Conservation (phyloP, 1,140 invertebrate species). For the Drosophila arizonae region DNA sequence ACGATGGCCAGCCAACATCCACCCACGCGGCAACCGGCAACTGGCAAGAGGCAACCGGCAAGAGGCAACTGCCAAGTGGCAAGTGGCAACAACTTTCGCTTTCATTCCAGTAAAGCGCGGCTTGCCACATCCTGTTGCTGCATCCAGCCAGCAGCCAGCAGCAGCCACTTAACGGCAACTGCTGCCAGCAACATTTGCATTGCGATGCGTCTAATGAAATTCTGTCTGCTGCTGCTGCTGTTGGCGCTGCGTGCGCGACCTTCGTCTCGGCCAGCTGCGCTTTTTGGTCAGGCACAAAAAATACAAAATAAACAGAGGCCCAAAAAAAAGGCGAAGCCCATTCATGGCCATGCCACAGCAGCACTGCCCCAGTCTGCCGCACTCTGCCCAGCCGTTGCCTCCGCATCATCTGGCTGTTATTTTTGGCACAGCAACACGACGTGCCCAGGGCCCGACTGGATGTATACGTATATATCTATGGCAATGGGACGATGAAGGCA, state of each 20-base stretch:
- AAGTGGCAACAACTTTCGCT: slow-evolving; percentile 50
- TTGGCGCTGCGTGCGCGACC: slow-evolving; percentile 44
- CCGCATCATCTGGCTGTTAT: slow-evolving; percentile 51
- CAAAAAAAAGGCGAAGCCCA: slow-evolving; percentile 52
- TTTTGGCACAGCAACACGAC: slow-evolving; percentile 72
- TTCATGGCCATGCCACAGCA: slow-evolving; percentile 39
- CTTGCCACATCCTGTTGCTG: slow-evolving; percentile 24
- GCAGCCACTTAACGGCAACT: slow-evolving; percentile 21
- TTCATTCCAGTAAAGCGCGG: slow-evolving; percentile 43
- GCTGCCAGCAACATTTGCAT: slow-evolving; percentile 63
- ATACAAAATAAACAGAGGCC: slow-evolving; percentile 47
- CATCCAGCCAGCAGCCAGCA: not conserved
- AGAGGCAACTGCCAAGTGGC: not conserved
- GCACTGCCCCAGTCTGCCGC: slow-evolving; percentile 8
- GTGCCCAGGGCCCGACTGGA: slow-evolving; percentile 44
- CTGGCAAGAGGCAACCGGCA: not conserved
- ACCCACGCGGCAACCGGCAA: slow-evolving; percentile 1
- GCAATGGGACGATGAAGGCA: slow-evolving; percentile 65
- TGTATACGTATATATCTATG: slow-evolving; percentile 52
- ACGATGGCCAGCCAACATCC: slow-evolving; percentile 11
- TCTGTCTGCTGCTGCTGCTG: slow-evolving; percentile 43
- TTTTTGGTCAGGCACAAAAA: slow-evolving; percentile 71
- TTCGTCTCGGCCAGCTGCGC: slow-evolving; percentile 52
- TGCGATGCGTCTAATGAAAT: slow-evolving; percentile 68
- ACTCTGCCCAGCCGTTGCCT: slow-evolving; percentile 11